Conservation (phyloP, 2,113 vertebrate species). For the Origma solitaria region DNA sequence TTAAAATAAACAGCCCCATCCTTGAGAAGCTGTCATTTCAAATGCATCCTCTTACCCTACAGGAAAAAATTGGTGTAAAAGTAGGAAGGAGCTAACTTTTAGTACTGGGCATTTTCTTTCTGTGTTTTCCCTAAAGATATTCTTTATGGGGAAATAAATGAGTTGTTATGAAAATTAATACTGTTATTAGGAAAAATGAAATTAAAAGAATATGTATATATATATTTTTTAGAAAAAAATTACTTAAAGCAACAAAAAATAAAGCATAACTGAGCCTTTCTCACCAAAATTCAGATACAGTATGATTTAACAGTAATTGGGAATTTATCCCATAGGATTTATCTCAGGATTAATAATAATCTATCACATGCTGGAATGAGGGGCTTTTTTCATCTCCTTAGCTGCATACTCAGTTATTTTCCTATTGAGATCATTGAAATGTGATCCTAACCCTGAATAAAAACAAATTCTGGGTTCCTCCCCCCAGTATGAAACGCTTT, state of each 20-base stretch:
- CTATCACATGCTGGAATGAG: background rate
- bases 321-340: background rate
- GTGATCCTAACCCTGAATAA: background rate
- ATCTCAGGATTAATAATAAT: background rate
- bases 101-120: background rate
- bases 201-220: accelerated
- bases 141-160: background rate
- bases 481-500: background rate
- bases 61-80: background rate
- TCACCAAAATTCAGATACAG: background rate
- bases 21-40: background rate
- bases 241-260: background rate
- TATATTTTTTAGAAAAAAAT: background rate
- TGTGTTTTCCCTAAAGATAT: background rate
- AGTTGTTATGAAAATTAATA: background rate
- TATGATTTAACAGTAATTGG: background rate
- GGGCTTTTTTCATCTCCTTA: background rate
- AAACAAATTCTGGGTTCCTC: background rate
- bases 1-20: background rate
- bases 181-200: background rate
- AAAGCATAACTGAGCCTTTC: background rate
- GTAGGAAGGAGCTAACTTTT: background rate
- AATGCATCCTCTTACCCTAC: background rate
- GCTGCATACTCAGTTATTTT: background rate
- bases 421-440: background rate